Evolutionary conservation across 2,113 vertebrate species (phyloP).

Genomic region (Alethe diademata): DNA sequence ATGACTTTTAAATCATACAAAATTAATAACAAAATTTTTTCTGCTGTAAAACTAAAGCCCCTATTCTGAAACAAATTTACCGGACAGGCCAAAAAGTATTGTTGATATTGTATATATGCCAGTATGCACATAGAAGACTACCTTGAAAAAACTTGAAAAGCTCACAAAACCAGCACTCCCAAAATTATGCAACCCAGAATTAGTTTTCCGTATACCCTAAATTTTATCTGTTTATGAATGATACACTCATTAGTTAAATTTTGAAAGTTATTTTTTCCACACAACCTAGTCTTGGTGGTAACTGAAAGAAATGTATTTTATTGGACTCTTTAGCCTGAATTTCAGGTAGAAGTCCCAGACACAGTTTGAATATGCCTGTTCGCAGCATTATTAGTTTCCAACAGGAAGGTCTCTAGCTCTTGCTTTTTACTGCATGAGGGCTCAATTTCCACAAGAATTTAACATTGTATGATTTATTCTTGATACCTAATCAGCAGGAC

Average conservation of each 20-base stretch:
- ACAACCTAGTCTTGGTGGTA: background rate
- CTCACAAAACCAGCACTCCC: background rate
- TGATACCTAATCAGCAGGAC: background rate
- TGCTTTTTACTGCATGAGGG: background rate
- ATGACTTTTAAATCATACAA: conserved; percentile 22
- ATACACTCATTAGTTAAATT: background rate
- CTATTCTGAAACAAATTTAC: background rate
- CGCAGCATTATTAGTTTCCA: background rate
- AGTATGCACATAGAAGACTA: background rate
- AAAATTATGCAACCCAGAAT: background rate
- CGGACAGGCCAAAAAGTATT: background rate
- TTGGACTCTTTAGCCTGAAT: background rate
- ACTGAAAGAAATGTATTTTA: background rate
- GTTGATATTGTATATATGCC: background rate
- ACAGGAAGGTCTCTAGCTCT: background rate
- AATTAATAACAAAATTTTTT: background rate
- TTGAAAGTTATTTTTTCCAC: background rate
- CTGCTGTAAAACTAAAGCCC: background rate
- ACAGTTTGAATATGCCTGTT: background rate
- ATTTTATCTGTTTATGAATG: background rate
- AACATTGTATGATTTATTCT: background rate
- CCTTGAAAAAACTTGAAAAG: background rate
- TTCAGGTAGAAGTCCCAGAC: background rate
- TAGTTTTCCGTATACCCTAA: background rate
- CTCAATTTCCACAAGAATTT: background rate